Conservation (phyloP, 2,797 vertebrate species). For the Calcarius lapponicus region DNA sequence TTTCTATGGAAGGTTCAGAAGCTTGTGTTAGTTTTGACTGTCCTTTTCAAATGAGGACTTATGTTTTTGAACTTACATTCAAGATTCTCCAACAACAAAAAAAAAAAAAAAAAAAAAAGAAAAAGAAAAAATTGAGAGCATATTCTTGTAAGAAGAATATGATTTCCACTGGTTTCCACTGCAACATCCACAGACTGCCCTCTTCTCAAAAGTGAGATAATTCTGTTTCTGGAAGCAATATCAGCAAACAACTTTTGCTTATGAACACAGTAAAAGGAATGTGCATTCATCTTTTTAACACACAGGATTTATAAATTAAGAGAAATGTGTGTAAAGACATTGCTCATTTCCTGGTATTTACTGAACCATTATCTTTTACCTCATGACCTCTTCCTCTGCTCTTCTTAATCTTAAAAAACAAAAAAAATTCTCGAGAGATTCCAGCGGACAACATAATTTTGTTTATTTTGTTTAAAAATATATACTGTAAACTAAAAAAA, state of each 20-base stretch:
- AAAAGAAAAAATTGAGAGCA: neutral
- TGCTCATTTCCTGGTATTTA: neutral
- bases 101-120: neutral
- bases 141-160: neutral
- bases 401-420: neutral
- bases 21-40: neutral
- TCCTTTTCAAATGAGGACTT: neutral
- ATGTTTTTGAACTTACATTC: neutral
- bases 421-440: neutral
- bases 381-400: neutral
- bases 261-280: neutral
- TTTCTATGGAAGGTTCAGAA: neutral
- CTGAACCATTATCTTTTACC: neutral
- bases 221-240: neutral
- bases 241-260: neutral
- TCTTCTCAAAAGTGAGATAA: neutral
- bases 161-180: neutral
- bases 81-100: neutral
- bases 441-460: neutral
- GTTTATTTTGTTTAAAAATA: constrained; percentile 64
- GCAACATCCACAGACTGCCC: neutral
- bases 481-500: constrained; percentile 51
- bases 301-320: neutral
- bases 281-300: neutral
- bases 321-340: neutral